Evolutionary conservation across 2,888 invertebrate species (phyloP).

Genomic region (Abscondita cerata): DNA sequence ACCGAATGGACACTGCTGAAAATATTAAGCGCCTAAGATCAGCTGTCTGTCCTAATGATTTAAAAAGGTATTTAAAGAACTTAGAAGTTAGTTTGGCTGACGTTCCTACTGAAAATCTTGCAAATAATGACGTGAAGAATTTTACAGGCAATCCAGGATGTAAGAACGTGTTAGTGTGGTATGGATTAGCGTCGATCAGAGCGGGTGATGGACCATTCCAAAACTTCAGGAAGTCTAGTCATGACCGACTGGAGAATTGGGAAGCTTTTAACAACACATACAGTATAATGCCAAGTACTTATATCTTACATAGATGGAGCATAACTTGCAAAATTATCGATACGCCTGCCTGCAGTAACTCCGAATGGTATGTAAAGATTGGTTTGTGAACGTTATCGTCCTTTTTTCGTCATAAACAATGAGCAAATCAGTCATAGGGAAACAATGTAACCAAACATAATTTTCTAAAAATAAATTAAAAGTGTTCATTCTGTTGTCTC

Average conservation of each 20-base stretch:
- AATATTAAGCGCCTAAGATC: neutral
- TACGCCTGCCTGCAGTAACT: neutral
- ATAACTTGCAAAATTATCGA: no score
- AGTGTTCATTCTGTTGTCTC: neutral
- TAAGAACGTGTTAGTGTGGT: neutral
- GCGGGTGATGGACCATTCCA: neutral
- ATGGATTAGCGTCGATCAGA: neutral
- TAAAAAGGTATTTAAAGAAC: neutral
- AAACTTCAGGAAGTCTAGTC: neutral
- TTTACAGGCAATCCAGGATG: neutral
- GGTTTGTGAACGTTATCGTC: neutral
- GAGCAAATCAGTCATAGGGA: neutral
- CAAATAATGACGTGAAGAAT: neutral
- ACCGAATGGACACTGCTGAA: neutral
- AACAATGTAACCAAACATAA: neutral
- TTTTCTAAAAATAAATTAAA: no score
- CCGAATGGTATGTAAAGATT: neutral
- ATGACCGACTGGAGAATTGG: neutral
- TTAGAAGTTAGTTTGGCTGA: neutral
- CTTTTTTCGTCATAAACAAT: neutral
- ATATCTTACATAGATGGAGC: no score
- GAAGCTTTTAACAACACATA: neutral
- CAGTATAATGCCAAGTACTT: no score
- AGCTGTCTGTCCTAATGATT: neutral
- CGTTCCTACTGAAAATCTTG: neutral